Conservation (phyloP, 2,113 vertebrate genomes). For the Dasypus novemcinctus region DNA sequence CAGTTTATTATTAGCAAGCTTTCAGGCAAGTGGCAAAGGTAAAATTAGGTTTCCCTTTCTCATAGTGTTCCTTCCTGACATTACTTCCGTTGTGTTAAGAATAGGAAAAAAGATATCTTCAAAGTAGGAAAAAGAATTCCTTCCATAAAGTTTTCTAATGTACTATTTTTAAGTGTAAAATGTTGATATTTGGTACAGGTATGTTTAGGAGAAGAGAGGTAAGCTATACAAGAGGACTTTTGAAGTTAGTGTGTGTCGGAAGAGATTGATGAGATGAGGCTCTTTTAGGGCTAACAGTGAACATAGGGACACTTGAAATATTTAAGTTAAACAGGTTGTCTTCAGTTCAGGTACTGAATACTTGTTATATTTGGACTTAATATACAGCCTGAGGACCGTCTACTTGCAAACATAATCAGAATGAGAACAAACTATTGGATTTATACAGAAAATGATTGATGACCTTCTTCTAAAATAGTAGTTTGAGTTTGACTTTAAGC, state of each 20-base stretch:
- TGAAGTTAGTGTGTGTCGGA: not conserved
- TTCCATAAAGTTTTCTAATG: not conserved
- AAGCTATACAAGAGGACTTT: not conserved
- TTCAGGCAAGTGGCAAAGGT: not conserved
- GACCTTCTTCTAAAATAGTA: not conserved
- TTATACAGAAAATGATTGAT: not conserved
- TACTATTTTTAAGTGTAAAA: not conserved
- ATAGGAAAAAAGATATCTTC: not conserved
- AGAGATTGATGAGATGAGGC: not conserved
- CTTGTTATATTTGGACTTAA: not conserved
- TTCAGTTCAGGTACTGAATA: not conserved
- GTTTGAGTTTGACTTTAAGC: not conserved
- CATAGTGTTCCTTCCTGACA: not conserved
- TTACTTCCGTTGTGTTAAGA: not conserved
- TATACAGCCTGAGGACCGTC: not conserved
- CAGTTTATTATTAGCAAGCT: not conserved
- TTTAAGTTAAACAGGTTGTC: not conserved
- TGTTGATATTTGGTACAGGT: not conserved
- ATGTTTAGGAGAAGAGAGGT: not conserved
- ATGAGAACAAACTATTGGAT: not conserved
- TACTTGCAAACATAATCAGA: not conserved
- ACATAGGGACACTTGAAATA: not conserved
- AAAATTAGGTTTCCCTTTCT: not conserved
- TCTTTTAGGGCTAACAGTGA: not conserved
- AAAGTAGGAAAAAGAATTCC: not conserved